Evolutionary conservation across 2,797 vertebrate species (phyloP), one percentile per base, ranked within the genome.

Genomic region (Malurus splendens): DNA sequence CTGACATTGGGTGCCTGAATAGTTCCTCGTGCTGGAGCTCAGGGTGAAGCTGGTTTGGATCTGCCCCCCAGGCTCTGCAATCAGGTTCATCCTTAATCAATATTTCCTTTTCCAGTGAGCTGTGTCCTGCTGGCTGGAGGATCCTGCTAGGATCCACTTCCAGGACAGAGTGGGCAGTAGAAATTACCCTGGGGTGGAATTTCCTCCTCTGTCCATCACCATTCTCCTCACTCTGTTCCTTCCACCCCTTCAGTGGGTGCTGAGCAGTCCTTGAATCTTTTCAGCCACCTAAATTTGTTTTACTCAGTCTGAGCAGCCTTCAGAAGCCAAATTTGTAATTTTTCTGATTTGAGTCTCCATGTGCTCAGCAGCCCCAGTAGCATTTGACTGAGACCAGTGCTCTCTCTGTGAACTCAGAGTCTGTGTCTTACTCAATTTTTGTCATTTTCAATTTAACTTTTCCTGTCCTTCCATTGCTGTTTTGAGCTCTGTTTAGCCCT

Each of bases 361-460:
- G 19, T 55, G 82, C 55, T 42, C 17, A 39, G 94, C 85, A 66
- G 75, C 75, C n/a, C 76, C 50, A 39, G 60, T 42, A 80, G 82
- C 57, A 1, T 51, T 74, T 67, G 72, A 86, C 61, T 36, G 50
- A 68, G 81, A 56, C 77, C 42, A 32, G 20, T 36, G 51, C 48
- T 87, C 62, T 68, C 72, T 42, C 0, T 33, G 18, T 33, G 61
- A 54, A 59, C 89, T 75, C 55, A 51, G 68, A 80, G 55, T 23
- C 33, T 70, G 23, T n/a, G 39, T 60, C 56, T 84, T 50, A 59
- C 68, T 91, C 84, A 61, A 72, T 79, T 92, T 92, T 87, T 83
- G 92, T 84, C 67, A 44, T 77, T 91, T 88, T 66, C 86, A 73
- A 16, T 92, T 70, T 70, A 76, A 72, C 68, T 76, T 78, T 54